phyloP scores from a whole-genome alignment of 2,797 vertebrate genomes.

The Mormyrops boulengeri region DNA sequence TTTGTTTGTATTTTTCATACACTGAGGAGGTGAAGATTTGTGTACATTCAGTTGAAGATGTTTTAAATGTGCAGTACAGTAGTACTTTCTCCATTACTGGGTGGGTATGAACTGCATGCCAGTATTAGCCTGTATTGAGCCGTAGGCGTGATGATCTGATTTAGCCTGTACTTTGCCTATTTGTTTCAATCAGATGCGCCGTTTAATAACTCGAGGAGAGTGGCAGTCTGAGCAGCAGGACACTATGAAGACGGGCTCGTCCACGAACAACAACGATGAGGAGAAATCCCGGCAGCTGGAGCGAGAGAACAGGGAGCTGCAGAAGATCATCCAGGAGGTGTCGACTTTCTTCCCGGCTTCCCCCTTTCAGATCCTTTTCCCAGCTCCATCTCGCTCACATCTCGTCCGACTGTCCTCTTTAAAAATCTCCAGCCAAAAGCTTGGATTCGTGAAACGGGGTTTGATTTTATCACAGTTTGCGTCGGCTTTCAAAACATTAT shows the following conservation, averaged over 20 bases:
- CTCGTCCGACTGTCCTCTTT: not conserved
- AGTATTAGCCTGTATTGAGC: not conserved
- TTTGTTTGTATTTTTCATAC: not conserved
- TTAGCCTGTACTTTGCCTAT: not conserved
- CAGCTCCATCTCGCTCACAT: not conserved
- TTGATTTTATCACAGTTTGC: not conserved
- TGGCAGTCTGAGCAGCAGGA: constrained; percentile 79
- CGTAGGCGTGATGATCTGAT: not conserved
- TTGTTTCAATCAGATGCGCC: constrained; percentile 70
- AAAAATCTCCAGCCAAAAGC: not conserved
- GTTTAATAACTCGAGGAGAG: constrained; percentile 88
- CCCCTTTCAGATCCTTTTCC: not conserved
- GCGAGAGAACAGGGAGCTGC: constrained; percentile 64
- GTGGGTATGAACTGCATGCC: not conserved
- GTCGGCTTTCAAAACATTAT: not conserved
- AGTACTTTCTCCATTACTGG: not conserved
- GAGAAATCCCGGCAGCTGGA: constrained; percentile 82
- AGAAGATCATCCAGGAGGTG: constrained; percentile 63
- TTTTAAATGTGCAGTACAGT: not conserved
- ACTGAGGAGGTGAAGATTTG: not conserved
- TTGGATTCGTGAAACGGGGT: not conserved
- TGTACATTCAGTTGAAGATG: not conserved
- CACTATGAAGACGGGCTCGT: constrained; percentile 90
- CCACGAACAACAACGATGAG: constrained; percentile 95
- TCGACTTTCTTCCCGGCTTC: not conserved